Base-by-base conservation (phyloP, 2,888 invertebrate species). In the Morinoia aosen region DNA sequence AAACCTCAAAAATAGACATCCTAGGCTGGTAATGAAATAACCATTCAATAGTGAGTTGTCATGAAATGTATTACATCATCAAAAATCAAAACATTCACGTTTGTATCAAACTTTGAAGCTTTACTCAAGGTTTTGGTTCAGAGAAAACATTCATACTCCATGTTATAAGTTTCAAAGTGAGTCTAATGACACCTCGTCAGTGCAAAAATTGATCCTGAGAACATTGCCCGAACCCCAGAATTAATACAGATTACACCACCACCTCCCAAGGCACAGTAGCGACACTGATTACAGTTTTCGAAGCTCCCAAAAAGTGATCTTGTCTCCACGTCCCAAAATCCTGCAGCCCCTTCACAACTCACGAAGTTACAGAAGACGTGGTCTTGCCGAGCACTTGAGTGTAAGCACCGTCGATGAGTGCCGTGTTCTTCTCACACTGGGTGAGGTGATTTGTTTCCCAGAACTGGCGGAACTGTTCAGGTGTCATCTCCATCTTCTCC, bases 321-420 rank as follows among this genome's bases (percentile, higher is more conserved):
- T 76, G 19, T 25, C 76, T 61, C 61, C 61, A 16, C 61, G 61
- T 16, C 61, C 3, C 48, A 61, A 61, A 61, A 61, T 61, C 2
- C 2, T 2, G 19, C 48, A 61, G 19, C 61, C 61, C 76, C n/a
- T 16, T 64, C 33, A 14, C 19, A 90, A 95, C 95, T 96, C 94
- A 96, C 96, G 95, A 94, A 14, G 96, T 96, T 19, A 96, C 95
- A 14, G 61, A 64, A 3, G 96, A 96, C 61, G 96, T 96, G 61
- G 95, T 95, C 33, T 95, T 91, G 33, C 96, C 96, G 14, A 96
- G 95, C 56, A 94, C 96, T n/a, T 95, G 90, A 14, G 96, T 96
- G 95, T 96, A 96, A 4, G 96, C 96, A n/a, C 95, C 96, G 95
- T 96, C 96, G 64, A 96, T 96, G 91, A 96, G 94, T 16, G 96